These are phyloP conservation scores for Brevipalpus yothersi DNA, from an alignment of 1,140 invertebrate species.

Conservation along the genomic window DNA sequence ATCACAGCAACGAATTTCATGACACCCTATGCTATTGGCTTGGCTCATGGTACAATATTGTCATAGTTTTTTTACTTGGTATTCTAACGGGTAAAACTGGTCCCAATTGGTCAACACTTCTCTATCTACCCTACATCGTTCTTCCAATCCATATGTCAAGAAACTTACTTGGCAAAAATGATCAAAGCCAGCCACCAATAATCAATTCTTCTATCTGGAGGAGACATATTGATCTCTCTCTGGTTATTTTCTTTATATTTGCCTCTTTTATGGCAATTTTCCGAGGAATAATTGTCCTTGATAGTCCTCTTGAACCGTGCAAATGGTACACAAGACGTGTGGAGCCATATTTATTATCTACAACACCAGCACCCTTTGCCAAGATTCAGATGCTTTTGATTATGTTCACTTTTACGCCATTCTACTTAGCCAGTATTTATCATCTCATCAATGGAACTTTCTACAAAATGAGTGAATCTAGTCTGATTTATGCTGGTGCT, in stretches of 20 bases:
- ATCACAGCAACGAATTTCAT: background rate
- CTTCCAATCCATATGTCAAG: background rate
- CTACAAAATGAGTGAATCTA: background rate
- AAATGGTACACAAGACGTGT: background rate
- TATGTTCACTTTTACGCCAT: background rate
- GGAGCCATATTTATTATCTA: background rate
- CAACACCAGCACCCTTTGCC: background rate
- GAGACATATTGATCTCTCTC: background rate
- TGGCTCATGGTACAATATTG: background rate
- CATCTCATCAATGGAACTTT: background rate
- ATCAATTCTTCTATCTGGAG: background rate
- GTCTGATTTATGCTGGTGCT: background rate
- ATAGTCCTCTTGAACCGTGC: background rate
- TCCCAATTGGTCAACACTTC: background rate
- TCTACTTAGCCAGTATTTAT: background rate
- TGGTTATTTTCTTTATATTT: background rate
- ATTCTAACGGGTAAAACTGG: background rate
- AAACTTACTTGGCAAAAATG: background rate
- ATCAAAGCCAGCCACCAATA: background rate
- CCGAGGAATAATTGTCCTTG: background rate
- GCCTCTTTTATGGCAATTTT: background rate
- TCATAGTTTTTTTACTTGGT: background rate
- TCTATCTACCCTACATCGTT: background rate
- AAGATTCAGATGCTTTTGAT: background rate
- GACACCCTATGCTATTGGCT: background rate